Base-by-base conservation (phyloP, 2,797 vertebrate species). In the Premnoplex brunnescens region DNA sequence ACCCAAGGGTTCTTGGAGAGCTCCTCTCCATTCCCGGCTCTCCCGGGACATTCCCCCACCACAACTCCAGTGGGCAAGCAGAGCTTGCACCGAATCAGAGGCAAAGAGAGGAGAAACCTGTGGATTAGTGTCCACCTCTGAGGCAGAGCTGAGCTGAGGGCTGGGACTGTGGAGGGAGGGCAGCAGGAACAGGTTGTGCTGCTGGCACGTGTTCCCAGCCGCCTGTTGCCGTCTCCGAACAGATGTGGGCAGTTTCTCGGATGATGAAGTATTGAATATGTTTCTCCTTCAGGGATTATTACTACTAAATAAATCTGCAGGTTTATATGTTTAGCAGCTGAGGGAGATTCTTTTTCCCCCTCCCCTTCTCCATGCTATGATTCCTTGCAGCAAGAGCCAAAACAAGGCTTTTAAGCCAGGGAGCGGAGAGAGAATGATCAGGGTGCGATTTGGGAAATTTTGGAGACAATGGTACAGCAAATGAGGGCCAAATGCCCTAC, bases 321-420 rank as follows among this genome's bases (percentile, higher is more conserved):
- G 88, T 97, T 97, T 96, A 96, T 95, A 94, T 69, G 91, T 96
- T 97, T 94, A 96, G 91, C 97, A 96, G 96, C 96, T 96, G 97
- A 97, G 46, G 2, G 93, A 78, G 91, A 95, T 93, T 93, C 93
- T 90, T 95, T 89, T 86, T 62, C 39, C 88, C 84, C 81, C 58
- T 90, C 73, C 85, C 66, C 68, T 92, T 82, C 71, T 51, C 81
- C 0, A 0, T 44, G 54, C 66, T 54, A 48, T 89, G 81, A 84
- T 78, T 85, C 88, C 73, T 78, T 64, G 88, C 88, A 93, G 91
- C 54, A 48, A 9, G 86, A 97, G 93, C 86, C 92, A 96, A 92
- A 95, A 84, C 68, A 84, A 95, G 92, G 66, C 80, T 92, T 86
- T 88, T 75, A 85, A 90, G 85, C 68, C 92, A 68, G 81, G 69